Evolutionary conservation across 1,140 invertebrate genomes (phyloP), one percentile per base, ranked within the genome.

Genomic region (Hermetia illucens): DNA sequence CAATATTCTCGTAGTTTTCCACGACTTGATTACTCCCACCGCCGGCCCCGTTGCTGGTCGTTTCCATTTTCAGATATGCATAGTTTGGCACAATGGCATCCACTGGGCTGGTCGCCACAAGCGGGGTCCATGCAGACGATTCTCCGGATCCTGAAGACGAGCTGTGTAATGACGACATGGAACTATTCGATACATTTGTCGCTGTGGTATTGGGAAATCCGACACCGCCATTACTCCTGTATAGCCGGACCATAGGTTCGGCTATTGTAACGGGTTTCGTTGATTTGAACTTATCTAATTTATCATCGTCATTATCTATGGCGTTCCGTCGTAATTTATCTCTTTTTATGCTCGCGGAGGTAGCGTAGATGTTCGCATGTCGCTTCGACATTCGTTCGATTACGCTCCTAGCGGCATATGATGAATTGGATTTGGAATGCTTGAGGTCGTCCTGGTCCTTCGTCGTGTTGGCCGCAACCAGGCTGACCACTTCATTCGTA

Each of bases 1-100:
- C 52, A 17, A 58, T 56, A 48, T 58, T 58, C 44, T 58, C 55
- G 34, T 58, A 58, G 45, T 58, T 58, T 36, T 58, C 55, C 20
- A 58, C 53, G n/a, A n/a, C n/a, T n/a, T n/a, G n/a, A n/a, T n/a
- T n/a, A n/a, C n/a, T n/a, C n/a, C n/a, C n/a, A n/a, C n/a, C n/a
- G n/a, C n/a, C n/a, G n/a, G n/a, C n/a, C n/a, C n/a, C n/a, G 24
- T 25, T 25, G n/a, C 6, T 25, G 24, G n/a, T 25, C 6, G n/a
- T 25, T 25, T 32, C 30, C 5, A 6, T 5, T 32, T 32, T 32
- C 5, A 32, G 30, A 32, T 32, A 32, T 32, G 30, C 30, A 32
- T 6, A 32, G 13, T 32, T 32, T 32, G 30, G 30, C 30, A 32
- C 9, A 32, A 6, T 17, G 2, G 38, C 36, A 18, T 35, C 35